Percentiles rank a stretch among this genome's conserved stretches.
phyloP scores from a whole-genome alignment of 2,113 vertebrate species.

The Macquaria ambigua region DNA sequence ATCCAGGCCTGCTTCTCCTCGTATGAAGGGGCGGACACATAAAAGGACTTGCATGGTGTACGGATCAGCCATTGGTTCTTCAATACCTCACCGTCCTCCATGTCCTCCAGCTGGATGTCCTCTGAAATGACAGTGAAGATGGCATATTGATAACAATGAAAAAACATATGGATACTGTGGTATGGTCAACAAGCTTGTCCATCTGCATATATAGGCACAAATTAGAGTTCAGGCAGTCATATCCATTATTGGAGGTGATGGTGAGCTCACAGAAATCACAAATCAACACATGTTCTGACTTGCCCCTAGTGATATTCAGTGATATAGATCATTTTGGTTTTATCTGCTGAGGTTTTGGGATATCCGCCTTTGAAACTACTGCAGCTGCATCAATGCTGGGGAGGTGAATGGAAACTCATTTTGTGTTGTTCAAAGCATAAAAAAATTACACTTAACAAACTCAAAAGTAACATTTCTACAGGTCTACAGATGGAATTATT shows the following conservation, averaged over 20 bases:
- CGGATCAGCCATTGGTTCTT: conserved; percentile 94
- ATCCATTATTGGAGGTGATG: not conserved
- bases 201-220: too few species aligned
- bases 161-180: not conserved
- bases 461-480: too few species aligned
- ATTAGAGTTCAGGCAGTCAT: not conserved
- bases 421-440: not conserved
- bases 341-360: not conserved
- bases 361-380: not conserved
- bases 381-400: not conserved
- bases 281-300: not conserved
- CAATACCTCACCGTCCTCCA: conserved; percentile 86
- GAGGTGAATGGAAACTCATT: not conserved
- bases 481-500: too few species aligned
- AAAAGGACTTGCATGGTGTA: conserved; percentile 93
- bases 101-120: conserved; percentile 87
- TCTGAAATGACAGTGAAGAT: conserved; percentile 71
- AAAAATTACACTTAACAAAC: not conserved
- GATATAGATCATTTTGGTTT: too few species aligned
- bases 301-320: too few species aligned
- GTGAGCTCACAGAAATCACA: not conserved
- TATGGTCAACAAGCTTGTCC: too few species aligned
- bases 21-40: conserved; percentile 86
- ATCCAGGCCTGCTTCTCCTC: conserved; percentile 93
- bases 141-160: conserved; percentile 5